phyloP scores from a whole-genome alignment of 1,140 invertebrate species.

The Monomorium pharaonis region DNA sequence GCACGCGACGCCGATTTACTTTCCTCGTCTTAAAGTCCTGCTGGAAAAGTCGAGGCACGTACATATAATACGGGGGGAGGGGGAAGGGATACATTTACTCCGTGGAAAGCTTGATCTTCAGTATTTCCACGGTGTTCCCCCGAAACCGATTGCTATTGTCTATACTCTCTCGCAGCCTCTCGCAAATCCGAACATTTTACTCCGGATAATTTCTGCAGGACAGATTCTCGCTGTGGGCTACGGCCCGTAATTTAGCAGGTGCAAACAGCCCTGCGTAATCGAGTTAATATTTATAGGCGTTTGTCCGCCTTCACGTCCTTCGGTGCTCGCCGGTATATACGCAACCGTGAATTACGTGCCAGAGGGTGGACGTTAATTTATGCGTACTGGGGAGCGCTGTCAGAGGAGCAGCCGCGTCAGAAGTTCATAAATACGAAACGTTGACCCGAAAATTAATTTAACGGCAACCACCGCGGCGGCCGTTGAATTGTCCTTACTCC shows the following conservation, averaged over 20 bases:
- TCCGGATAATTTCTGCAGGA: neutral
- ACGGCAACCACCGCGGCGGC: neutral
- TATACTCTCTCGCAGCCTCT: neutral
- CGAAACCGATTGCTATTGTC: neutral
- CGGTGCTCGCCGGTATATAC: neutral
- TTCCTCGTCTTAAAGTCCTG: slow-evolving; percentile 4
- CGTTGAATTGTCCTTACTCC: neutral
- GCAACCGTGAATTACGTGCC: slow-evolving; percentile 23
- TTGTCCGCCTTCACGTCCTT: slow-evolving; percentile 21
- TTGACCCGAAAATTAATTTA: slow-evolving; percentile 10
- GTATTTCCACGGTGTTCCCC: neutral
- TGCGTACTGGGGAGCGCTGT: neutral
- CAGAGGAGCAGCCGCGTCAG: neutral
- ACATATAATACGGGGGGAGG: neutral
- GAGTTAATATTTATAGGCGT: slow-evolving; percentile 31
- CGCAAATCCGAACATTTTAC: neutral
- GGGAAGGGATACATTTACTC: neutral
- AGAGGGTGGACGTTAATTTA: slow-evolving; percentile 37
- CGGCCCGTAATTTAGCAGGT: neutral
- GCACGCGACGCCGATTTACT: slow-evolving; percentile 40
- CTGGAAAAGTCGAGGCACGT: slow-evolving; percentile 1
- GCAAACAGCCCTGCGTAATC: slow-evolving; percentile 29
- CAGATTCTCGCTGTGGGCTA: neutral
- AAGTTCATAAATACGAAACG: slow-evolving; percentile 25
- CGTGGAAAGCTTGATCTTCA: neutral